Percentiles rank a stretch among this genome's conserved stretches.
phyloP scores from a whole-genome alignment of 2,888 invertebrate species.

The Eurois occulta region DNA sequence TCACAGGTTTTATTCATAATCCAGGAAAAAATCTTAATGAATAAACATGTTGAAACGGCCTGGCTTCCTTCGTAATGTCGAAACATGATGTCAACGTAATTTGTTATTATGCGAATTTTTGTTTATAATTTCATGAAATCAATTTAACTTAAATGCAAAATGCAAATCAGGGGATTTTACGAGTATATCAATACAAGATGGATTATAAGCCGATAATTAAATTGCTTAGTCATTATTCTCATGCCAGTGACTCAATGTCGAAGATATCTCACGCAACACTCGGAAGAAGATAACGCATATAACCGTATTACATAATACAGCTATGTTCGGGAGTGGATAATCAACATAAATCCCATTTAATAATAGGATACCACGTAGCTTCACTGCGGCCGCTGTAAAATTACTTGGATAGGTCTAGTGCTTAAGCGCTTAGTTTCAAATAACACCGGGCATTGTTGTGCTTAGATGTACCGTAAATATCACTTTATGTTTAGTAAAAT shows the following conservation, averaged over 20 bases:
- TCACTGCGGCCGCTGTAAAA: slow-evolving; percentile 44
- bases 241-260: slow-evolving; percentile 13
- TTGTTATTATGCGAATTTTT: not conserved
- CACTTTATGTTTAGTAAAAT: slow-evolving; percentile 9
- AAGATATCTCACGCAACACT: slow-evolving; percentile 15
- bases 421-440: slow-evolving; percentile 53
- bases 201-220: slow-evolving; percentile 24
- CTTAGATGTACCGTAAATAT: slow-evolving; percentile 40
- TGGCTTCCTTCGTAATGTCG: not conserved
- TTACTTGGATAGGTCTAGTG: slow-evolving; percentile 32
- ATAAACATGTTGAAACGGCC: slow-evolving; percentile 1
- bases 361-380: slow-evolving; percentile 35
- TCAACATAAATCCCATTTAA: slow-evolving; percentile 53
- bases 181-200: not conserved
- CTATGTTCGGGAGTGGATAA: slow-evolving; percentile 28
- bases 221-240: slow-evolving; percentile 28
- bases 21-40: not conserved
- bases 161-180: not conserved
- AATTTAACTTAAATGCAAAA: not conserved
- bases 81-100: not conserved
- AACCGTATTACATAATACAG: slow-evolving; percentile 1
- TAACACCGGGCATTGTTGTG: slow-evolving; percentile 32
- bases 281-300: slow-evolving; percentile 22
- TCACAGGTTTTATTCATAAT: slow-evolving; percentile 6
- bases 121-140: not conserved